phyloP scores from a whole-genome alignment of 2,797 vertebrate genomes.

The Anguilla obscura region DNA sequence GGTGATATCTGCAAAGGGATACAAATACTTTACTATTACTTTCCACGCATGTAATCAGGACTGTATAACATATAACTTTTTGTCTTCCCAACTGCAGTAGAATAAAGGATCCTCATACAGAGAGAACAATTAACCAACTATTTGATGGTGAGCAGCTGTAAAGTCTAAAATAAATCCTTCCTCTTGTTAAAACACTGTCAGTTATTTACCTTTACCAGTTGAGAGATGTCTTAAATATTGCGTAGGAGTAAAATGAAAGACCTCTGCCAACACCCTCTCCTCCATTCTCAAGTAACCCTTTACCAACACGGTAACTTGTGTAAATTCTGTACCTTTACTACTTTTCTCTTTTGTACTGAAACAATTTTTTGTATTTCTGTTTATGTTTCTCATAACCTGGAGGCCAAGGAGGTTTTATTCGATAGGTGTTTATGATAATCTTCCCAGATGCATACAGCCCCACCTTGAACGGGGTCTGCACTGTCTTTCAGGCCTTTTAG shows the following conservation, averaged over 20 bases:
- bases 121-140: neutral
- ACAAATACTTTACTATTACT: neutral
- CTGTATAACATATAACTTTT: neutral
- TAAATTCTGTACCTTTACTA: neutral
- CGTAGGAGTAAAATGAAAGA: neutral
- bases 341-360: neutral
- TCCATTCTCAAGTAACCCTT: neutral
- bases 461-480: neutral
- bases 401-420: neutral
- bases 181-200: slow-evolving; percentile 5
- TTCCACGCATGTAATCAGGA: slow-evolving; percentile 15
- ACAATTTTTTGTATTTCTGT: neutral
- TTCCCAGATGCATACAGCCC: neutral
- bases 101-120: slow-evolving; percentile 1
- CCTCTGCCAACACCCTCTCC: neutral
- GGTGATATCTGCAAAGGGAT: neutral
- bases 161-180: slow-evolving; percentile 29
- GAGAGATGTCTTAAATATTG: neutral
- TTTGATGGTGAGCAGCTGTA: slow-evolving; percentile 7
- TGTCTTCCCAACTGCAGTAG: neutral
- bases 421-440: neutral
- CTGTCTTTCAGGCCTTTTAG: neutral
- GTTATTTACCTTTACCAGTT: neutral
- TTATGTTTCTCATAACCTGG: neutral
- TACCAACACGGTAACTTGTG: neutral